phyloP scores from a whole-genome alignment of 1,140 invertebrate species.

The Bursaphelenchus mucronatus region DNA sequence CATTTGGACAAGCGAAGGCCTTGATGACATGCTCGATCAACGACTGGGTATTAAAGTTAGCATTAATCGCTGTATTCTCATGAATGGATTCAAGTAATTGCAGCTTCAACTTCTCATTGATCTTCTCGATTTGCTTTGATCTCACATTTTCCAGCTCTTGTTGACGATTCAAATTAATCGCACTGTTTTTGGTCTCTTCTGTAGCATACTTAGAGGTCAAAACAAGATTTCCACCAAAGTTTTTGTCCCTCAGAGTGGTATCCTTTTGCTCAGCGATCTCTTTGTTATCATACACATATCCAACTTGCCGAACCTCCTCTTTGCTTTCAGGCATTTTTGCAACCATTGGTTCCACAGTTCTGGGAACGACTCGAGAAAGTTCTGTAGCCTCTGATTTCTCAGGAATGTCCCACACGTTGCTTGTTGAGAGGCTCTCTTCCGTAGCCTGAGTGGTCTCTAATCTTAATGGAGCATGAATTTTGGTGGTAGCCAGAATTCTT shows the following conservation, averaged over 20 bases:
- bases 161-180: conserved; percentile 25
- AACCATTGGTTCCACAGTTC: conserved; percentile 13
- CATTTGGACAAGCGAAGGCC: conserved; percentile 18
- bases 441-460: conserved; percentile 41
- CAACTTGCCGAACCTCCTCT: conserved; percentile 36
- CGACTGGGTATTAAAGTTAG: not conserved
- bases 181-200: conserved; percentile 31
- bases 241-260: conserved; percentile 21
- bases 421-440: conserved; percentile 37
- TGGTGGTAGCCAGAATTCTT: conserved; percentile 28
- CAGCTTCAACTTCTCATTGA: conserved; percentile 23
- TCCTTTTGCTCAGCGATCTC: conserved; percentile 2
- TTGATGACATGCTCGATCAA: conserved; percentile 20
- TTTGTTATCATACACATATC: conserved; percentile 38
- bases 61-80: conserved; percentile 26
- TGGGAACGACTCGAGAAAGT: conserved; percentile 8
- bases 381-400: conserved; percentile 19
- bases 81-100: conserved; percentile 32
- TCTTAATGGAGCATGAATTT: conserved; percentile 27
- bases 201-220: conserved; percentile 43
- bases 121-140: conserved; percentile 24
- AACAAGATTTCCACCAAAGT: conserved; percentile 45
- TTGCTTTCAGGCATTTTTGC: conserved; percentile 32
- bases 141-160: conserved; percentile 27
- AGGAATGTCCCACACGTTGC: conserved; percentile 38